Conservation (phyloP, 2,888 invertebrate species). For the Tuta absoluta region DNA sequence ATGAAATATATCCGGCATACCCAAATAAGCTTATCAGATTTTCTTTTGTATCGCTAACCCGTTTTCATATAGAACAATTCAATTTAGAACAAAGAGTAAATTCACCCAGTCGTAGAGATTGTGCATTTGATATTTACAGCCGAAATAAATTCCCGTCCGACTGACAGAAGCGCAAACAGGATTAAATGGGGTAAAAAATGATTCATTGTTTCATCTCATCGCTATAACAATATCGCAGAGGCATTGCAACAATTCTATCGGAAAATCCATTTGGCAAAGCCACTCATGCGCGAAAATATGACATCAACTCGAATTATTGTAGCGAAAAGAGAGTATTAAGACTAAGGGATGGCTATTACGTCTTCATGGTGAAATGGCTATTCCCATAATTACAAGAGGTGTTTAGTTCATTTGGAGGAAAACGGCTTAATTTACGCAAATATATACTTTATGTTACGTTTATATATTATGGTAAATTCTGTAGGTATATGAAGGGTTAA, state of each 20-base stretch:
- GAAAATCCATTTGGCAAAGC: slow-evolving; percentile 68
- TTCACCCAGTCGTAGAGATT: slow-evolving; percentile 11
- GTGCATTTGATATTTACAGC: slow-evolving; percentile 25
- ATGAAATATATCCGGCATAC: no score
- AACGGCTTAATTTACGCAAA: no score
- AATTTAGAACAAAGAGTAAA: slow-evolving; percentile 6
- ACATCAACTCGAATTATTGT: slow-evolving; percentile 51
- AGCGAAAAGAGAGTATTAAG: slow-evolving; percentile 36
- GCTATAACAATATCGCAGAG: slow-evolving; percentile 52
- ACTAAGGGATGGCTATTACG: neutral
- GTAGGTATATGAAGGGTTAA: no score
- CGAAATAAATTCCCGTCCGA: slow-evolving; percentile 43
- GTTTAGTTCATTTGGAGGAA: neutral
- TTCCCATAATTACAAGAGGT: neutral
- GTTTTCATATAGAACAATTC: neutral
- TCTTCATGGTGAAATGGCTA: neutral
- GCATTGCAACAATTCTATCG: slow-evolving; percentile 66
- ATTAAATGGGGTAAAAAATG: slow-evolving; percentile 61
- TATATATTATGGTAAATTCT: no score
- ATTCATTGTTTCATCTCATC: slow-evolving; percentile 55
- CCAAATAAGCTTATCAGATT: no score
- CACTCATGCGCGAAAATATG: slow-evolving; percentile 72
- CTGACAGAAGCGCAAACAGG: slow-evolving; percentile 46
- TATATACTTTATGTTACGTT: no score
- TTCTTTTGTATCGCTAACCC: neutral